Conservation (phyloP, 2,888 invertebrate species). For the Tricholauxania praeusta region DNA sequence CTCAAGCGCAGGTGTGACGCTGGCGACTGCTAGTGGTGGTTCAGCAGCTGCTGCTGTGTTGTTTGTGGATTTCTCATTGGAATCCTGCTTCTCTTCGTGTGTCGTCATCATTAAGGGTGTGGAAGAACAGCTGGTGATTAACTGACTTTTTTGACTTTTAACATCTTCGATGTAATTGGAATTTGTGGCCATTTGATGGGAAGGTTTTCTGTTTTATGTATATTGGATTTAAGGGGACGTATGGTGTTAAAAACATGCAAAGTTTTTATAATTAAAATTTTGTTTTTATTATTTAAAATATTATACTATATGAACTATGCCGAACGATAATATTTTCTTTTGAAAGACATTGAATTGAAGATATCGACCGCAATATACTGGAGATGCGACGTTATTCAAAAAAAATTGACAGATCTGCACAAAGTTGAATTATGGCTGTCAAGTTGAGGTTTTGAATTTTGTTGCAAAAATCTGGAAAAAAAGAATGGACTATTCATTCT, state of each 20-base stretch:
- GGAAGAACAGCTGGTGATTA: slow-evolving; percentile 36
- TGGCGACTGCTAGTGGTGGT: neutral
- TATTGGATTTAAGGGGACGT: neutral
- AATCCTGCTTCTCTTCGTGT: slow-evolving; percentile 50
- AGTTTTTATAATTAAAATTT: slow-evolving; percentile 11
- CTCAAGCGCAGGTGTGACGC: slow-evolving; percentile 19
- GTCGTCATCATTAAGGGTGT: slow-evolving; percentile 42
- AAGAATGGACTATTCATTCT: slow-evolving; percentile 23
- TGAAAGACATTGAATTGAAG: slow-evolving; percentile 59
- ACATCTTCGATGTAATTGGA: slow-evolving; percentile 57
- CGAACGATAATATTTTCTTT: slow-evolving; percentile 56
- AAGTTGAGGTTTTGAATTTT: neutral
- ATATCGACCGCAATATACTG: too few species aligned
- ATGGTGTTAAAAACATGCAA: neutral
- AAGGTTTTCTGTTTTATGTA: neutral
- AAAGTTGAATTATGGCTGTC: too few species aligned
- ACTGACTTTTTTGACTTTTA: slow-evolving; percentile 29
- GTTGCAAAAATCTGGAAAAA: slow-evolving; percentile 24
- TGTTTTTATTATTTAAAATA: too few species aligned
- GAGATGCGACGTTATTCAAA: too few species aligned
- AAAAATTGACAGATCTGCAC: too few species aligned
- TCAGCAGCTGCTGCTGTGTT: neutral
- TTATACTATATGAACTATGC: slow-evolving; percentile 32
- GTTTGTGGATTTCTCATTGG: slow-evolving; percentile 41
- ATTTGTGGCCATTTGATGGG: slow-evolving; percentile 61